Percentiles rank a stretch among this genome's conserved stretches.
Conservation (phyloP, 2,888 invertebrate species). For the Dicycla oo region DNA sequence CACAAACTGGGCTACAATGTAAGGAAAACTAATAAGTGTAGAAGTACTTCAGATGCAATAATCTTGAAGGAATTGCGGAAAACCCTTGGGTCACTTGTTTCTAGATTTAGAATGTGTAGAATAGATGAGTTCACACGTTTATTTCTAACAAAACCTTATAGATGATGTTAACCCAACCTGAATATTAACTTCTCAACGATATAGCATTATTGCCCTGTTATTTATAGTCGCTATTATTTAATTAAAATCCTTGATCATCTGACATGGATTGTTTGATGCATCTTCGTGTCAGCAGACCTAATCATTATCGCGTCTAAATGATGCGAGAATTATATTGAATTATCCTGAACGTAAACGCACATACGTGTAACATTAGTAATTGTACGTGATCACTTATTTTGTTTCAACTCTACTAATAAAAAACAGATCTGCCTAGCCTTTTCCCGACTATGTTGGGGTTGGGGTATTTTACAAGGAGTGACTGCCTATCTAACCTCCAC, state of each 20-base stretch:
- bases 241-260: constrained; percentile 52
- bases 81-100: constrained; percentile 14
- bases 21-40: constrained; percentile 59
- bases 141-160: constrained; percentile 15
- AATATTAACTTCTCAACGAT: constrained; percentile 16
- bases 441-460: too few species aligned
- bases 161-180: constrained; percentile 1
- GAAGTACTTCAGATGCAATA: constrained; percentile 32
- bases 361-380: too few species aligned
- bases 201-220: constrained; percentile 8
- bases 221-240: constrained; percentile 41
- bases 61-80: constrained; percentile 39
- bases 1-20: constrained; percentile 44
- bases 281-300: constrained; percentile 9
- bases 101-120: not conserved
- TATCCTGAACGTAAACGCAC: constrained; percentile 4
- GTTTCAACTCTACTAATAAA: too few species aligned
- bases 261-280: constrained; percentile 16
- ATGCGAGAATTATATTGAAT: constrained; percentile 39
- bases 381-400: not conserved
- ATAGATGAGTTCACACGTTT: constrained; percentile 23
- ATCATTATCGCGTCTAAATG: constrained; percentile 41
- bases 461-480: too few species aligned
- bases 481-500: too few species aligned
- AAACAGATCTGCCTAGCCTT: too few species aligned